A percentile compares a stretch with the other conserved stretches of the same genome.
Conservation (phyloP, 2,888 invertebrate species). For the Rambutsinella grinnellia region DNA sequence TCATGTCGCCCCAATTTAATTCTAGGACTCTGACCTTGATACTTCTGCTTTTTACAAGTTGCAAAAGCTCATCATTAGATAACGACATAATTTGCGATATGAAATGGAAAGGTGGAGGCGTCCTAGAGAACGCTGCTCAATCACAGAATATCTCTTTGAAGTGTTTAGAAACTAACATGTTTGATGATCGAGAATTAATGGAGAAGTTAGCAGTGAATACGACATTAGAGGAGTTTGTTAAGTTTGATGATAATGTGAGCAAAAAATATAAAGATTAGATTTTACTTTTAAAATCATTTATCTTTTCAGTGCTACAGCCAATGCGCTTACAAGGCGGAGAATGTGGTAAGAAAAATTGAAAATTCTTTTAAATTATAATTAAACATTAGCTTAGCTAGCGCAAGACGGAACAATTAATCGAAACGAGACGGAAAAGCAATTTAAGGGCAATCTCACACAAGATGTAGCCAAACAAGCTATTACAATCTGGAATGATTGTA, state of each 20-base stretch:
- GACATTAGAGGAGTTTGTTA: constrained; percentile 24
- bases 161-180: constrained; percentile 16
- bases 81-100: neutral
- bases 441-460: constrained; percentile 30
- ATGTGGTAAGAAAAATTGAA: neutral
- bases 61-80: neutral
- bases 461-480: constrained; percentile 10
- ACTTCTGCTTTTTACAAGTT: constrained; percentile 74
- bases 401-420: constrained; percentile 14
- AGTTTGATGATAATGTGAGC: constrained; percentile 38
- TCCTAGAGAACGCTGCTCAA: constrained; percentile 7
- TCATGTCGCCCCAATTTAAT: too few species aligned
- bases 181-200: constrained; percentile 12
- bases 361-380: neutral
- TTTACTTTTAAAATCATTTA: neutral
- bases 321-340: constrained; percentile 5
- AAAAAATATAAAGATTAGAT: constrained; percentile 2
- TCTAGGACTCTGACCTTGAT: too few species aligned
- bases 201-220: neutral
- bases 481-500: constrained; percentile 17
- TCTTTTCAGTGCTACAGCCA: constrained; percentile 17
- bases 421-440: constrained; percentile 8
- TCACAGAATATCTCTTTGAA: constrained; percentile 7
- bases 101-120: neutral
- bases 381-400: constrained; percentile 13